Evolutionary conservation across 2,797 vertebrate species (phyloP), one percentile per base, ranked within the genome.

Genomic region (Dryobates pubescens): DNA sequence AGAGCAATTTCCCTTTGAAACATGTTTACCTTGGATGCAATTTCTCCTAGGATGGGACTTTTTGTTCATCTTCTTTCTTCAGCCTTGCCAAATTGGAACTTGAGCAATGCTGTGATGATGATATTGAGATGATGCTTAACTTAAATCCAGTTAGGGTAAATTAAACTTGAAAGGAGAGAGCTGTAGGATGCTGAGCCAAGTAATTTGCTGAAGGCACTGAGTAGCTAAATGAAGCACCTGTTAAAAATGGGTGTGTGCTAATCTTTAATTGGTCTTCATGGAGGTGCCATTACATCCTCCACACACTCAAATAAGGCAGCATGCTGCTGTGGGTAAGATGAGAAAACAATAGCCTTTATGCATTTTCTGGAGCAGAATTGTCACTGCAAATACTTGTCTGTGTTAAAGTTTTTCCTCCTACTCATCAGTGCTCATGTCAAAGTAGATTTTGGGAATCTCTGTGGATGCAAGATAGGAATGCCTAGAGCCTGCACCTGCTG

Each of bases 131-230:
- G 82, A 75, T 88, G 20, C n/a, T 88, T 89, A 78, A 34, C 61
- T 76, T 64, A 73, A 69, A 93, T 73, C 63, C 57, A 57, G 70
- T 70, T 87, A 90, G 14, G 23, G 29, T 30, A 89, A 79, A 89
- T 86, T 54, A 87, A 77, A 80, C 63, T 67, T 76, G 71, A 91
- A 92, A 89, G 54, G 30, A 83, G 76, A 78, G 76, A 71, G 34
- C 38, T 75, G 27, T 49, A 78, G 73, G 34, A 65, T 54, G 13
- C n/a, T 29, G 41, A 70, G 67, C 59, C 79, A 89, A 88, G 70
- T 78, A 47, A 72, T 86, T 86, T 93, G 67, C 70, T 86, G 3
- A 1, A 79, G 90, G 64, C 61, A 70, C 38, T 20, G 38, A 82
- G 43, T 34, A 76, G 70, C 32, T 69, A 78, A 90, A 88, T 17